Evolutionary conservation across 1,140 invertebrate species (phyloP).

Genomic region (Conopomorpha cramerella): DNA sequence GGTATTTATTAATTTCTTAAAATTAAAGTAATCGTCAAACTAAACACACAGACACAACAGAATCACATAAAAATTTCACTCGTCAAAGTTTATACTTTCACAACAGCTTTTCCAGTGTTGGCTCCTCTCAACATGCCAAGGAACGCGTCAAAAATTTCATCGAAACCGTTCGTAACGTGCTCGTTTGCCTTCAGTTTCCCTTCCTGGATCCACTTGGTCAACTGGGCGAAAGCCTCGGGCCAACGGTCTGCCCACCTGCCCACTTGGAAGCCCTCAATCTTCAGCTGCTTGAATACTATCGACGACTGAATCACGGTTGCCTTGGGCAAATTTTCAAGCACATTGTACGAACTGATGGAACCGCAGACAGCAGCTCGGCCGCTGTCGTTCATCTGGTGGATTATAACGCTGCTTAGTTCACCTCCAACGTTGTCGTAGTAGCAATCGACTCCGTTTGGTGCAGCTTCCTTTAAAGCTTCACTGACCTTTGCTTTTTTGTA

Average conservation of each 20-base stretch:
- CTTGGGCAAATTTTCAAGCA: slow-evolving; percentile 17
- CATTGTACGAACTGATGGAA: slow-evolving; percentile 60
- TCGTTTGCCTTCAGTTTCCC: slow-evolving; percentile 62
- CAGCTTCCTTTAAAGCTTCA: slow-evolving; percentile 59
- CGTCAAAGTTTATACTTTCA: slow-evolving; percentile 60
- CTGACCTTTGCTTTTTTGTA: slow-evolving; percentile 68
- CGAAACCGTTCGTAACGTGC: slow-evolving; percentile 62
- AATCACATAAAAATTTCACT: no score
- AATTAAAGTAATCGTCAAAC: no score
- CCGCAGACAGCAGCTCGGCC: slow-evolving; percentile 67
- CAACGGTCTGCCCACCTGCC: slow-evolving; percentile 21
- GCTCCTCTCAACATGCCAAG: slow-evolving; percentile 62
- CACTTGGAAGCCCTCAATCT: slow-evolving; percentile 52
- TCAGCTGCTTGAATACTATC: slow-evolving; percentile 47
- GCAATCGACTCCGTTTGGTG: slow-evolving; percentile 69
- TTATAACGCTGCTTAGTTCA: slow-evolving; percentile 62
- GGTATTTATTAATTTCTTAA: no score
- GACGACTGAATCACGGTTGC: slow-evolving; percentile 55
- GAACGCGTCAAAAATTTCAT: slow-evolving; percentile 63
- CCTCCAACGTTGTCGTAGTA: slow-evolving; percentile 69
- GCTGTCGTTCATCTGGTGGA: slow-evolving; percentile 63
- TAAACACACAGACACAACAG: no score
- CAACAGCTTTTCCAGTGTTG: slow-evolving; percentile 65
- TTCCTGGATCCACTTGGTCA: slow-evolving; percentile 53
- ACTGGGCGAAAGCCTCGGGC: slow-evolving; percentile 43